Evolutionary conservation across 2,888 invertebrate species (phyloP), one percentile per base, ranked within the genome.

Genomic region (Adelphocoris suturalis): DNA sequence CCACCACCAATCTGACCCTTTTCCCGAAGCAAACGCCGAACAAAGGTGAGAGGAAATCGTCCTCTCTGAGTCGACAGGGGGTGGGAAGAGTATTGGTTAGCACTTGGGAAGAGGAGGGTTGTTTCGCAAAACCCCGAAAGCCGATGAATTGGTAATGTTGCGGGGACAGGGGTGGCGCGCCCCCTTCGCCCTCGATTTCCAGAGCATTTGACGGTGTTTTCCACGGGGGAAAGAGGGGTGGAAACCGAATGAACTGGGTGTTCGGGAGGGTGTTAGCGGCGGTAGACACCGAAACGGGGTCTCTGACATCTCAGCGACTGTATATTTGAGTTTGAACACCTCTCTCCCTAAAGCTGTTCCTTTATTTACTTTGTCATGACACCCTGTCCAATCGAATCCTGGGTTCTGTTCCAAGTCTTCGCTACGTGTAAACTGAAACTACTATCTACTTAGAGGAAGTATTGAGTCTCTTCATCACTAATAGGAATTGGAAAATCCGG

Each of bases 231-330:
- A 27, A 68, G 52, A 52, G 52, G 12, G 52, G 12, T 23, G 27
- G 68, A 19, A 68, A 68, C 68, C 23, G 68, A 68, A 68, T 68
- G 68, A 68, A 68, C 68, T 23, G 68, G 68, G 23, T 68, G 68
- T 37, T n/a, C 68, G 68, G 27, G 4, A 23, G 68, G 68, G 68
- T 68, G 68, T 68, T 68, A 68, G 68, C 68, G 68, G 68, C 68
- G 68, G 68, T 68, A 68, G 68, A 68, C 68, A 68, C 68, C 68
- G 68, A 68, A 68, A 68, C 68, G 68, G 68, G 68, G 68, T 68
- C 68, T 68, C 68, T 68, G 68, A 68, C 68, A 68, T 68, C 68
- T 68, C 23, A 68, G 68, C 68, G 9, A 68, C 68, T 68, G 68
- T 68, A 68, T 68, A 68, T 68, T 68, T 68, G 68, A 68, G 68